Conservation (phyloP, 2,113 vertebrate genomes). For the Anthoscopus minutus region DNA sequence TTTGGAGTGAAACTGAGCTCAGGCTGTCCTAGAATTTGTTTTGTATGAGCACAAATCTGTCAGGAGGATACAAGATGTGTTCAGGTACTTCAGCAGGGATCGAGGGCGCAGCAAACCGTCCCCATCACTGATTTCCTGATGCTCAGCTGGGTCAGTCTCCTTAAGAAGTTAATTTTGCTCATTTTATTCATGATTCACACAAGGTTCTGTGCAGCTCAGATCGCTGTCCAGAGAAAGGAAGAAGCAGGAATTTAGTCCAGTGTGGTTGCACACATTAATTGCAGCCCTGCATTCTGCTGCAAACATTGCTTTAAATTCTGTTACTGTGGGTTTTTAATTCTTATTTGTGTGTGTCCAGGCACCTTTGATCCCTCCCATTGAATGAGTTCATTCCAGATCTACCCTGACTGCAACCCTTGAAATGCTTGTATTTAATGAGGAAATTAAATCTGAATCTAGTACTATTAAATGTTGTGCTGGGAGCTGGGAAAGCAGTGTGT, state of each 20-base stretch:
- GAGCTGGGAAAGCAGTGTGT: background rate
- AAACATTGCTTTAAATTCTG: background rate
- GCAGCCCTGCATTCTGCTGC: background rate
- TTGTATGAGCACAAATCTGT: background rate
- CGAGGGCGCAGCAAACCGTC: background rate
- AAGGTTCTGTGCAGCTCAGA: background rate
- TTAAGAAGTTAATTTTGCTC: background rate
- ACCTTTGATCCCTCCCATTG: background rate
- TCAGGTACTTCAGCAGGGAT: background rate
- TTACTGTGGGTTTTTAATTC: background rate
- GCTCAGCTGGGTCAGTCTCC: background rate
- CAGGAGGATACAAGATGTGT: background rate
- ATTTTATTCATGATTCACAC: background rate
- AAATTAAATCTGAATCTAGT: background rate
- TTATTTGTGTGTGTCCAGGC: background rate
- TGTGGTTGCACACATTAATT: accelerated
- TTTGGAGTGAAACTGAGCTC: background rate
- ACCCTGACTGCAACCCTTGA: background rate
- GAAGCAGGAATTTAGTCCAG: background rate
- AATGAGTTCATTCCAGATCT: background rate
- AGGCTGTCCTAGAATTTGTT: background rate
- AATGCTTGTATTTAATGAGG: background rate
- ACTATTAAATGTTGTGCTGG: background rate
- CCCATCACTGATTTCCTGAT: background rate
- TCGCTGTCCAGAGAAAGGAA: background rate